phyloP scores from a whole-genome alignment of 2,797 vertebrate species.

The Nasua narica region DNA sequence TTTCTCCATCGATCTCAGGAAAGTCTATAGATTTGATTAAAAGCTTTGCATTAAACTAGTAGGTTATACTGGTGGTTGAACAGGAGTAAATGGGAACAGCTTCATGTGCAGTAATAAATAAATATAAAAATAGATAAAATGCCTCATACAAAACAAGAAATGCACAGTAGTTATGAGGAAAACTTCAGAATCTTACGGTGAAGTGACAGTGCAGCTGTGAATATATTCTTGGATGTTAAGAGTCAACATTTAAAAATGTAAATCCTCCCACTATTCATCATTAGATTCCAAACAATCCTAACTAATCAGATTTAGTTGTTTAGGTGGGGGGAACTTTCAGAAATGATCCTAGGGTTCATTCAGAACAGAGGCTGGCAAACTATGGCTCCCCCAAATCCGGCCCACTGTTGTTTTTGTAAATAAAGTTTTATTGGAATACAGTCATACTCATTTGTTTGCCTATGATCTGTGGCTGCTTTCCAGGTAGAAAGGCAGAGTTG shows the following conservation, averaged over 20 bases:
- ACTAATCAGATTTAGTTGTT: not conserved
- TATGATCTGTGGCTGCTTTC: not conserved
- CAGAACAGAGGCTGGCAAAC: not conserved
- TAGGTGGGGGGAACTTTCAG: not conserved
- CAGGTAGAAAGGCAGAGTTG: not conserved
- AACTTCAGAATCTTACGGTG: not conserved
- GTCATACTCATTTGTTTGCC: not conserved
- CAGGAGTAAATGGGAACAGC: not conserved
- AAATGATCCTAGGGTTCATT: not conserved
- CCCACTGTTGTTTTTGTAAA: not conserved
- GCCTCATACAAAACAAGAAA: not conserved
- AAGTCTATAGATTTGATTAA: not conserved
- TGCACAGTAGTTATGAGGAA: not conserved
- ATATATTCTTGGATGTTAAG: not conserved
- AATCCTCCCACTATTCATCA: not conserved
- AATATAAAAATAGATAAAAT: not conserved
- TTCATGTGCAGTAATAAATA: not conserved
- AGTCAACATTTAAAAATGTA: not conserved
- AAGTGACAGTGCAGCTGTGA: not conserved
- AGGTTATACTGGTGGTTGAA: not conserved
- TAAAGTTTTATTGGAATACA: constrained; percentile 20
- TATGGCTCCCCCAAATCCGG: not conserved
- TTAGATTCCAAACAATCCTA: not conserved
- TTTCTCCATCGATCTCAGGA: not conserved
- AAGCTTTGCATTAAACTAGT: not conserved